Evolutionary conservation across 2,797 vertebrate genomes (phyloP), one percentile per base, ranked within the genome.

Genomic region (Sparus aurata): DNA sequence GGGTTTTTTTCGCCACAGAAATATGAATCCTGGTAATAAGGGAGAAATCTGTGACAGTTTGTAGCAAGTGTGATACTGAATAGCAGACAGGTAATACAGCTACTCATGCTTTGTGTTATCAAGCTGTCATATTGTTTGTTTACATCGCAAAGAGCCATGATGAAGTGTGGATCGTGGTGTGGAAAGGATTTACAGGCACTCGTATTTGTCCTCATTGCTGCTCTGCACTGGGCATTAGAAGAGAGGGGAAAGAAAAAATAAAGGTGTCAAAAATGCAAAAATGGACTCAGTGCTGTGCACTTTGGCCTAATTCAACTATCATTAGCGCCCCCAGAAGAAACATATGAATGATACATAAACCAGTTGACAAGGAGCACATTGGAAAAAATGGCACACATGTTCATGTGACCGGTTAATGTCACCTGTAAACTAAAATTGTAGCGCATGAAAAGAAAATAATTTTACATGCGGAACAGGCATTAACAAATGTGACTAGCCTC

Each of bases 51-150:
- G 12, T 87, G 84, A 82, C 76, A 84, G 75, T 74, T 81, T 85
- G 72, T 46, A 78, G 69, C 41, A 69, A 79, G 59, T 75, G 69
- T 77, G 73, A 87, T 83, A 80, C 79, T 60, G 80, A 83, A 76
- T 77, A 69, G 78, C 46, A 55, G 79, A 79, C 73, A 75, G 58
- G 60, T 85, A 75, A 88, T 76, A 78, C 49, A 74, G 69, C 82
- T 27, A 47, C 59, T 86, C 82, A 55, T 71, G 72, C 64, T 81
- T 70, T 81, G 74, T 77, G 45, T 82, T 78, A 84, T 91, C 77
- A 85, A 83, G 62, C 72, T 86, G 84, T 84, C 73, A 70, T 77
- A 67, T 69, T 87, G 83, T 83, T 85, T 85, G 76, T 90, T 85
- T 86, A 79, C 72, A 80, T 50, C 58, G 61, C 65, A 82, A 77